Evolutionary conservation across 2,888 invertebrate genomes (phyloP), one percentile per base, ranked within the genome.

Genomic region (Chrysolina americana): DNA sequence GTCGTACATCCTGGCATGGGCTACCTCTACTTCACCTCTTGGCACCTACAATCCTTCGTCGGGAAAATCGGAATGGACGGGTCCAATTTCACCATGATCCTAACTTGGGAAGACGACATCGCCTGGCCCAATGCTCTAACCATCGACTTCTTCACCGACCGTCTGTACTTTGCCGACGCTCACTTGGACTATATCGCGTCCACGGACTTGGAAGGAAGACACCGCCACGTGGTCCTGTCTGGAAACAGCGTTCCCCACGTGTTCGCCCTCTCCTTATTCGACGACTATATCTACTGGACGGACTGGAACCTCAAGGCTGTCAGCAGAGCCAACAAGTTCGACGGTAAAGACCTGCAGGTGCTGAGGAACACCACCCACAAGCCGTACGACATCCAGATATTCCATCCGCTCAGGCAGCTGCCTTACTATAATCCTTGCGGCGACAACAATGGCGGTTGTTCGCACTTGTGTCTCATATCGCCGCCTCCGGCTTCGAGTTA

Each of bases 101-200:
- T 98, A 17, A 96, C 94, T 23, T 96, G 96, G 93, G 96, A 97
- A 84, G 93, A 98, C 80, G 97, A 97, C 83, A 94, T 99, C 66
- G 98, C 98, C 0, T 99, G 99, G 99, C 99, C 99, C 0, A 99
- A 99, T 87, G 99, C 98, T 0, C 87, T 99, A 17, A 96, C 99
- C 0, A 94, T 99, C 74, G 99, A 99, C 85, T 98, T 97, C 87
- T 96, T 98, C 86, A 96, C 98, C 0, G 96, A 98, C 82, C 92
- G 95, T 82, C 92, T 99, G 62, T 99, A 96, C 89, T 99, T 96
- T 95, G 99, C 98, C 0, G 99, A 99, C 87, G 99, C 99, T 80
- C 98, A 98, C 89, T 91, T 99, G 80, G 98, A 99, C 87, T 98
- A 98, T 85, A 98, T 99, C 68, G 99, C 98, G 48, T 96, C 95